Base-by-base conservation (phyloP, 2,113 vertebrate genomes). In the Microtus ochrogaster region DNA sequence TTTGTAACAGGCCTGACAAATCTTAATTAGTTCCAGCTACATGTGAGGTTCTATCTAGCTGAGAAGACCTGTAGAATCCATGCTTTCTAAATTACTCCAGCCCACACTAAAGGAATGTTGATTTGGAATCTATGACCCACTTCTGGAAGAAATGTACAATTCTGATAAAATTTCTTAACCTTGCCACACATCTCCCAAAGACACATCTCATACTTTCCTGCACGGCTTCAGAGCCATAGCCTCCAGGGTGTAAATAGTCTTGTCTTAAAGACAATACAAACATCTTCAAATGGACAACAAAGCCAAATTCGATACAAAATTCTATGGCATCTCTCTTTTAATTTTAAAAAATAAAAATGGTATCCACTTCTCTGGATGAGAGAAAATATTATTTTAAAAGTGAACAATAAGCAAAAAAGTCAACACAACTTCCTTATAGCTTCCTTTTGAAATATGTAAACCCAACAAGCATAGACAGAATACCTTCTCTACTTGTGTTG, bases 1-100 rank as follows among this genome's bases (percentile, higher is more conserved):
- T 94, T 76, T 96, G 55, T 94, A 91, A 95, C 28, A 91, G 2
- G 11, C 36, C 55, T 91, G 41, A 91, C 9, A 90, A 52, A n/a
- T 90, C 96, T 95, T 92, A 86, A 78, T 93, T 95, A 65, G 88
- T 97, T 92, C 82, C 86, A 94, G 68, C 10, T 47, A 85, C 21
- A 78, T 72, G 89, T 68, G 11, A 5, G 39, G 47, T 88, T 14
- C 82, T 89, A 68, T 12, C 44, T 21, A 81, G 4, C 55, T 41
- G 41, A 73, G 63, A 92, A 21, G 22, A 93, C 16, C 82, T 21
- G 24, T 24, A n/a, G 14, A 41, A 36, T 70, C 36, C 3, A 63
- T 66, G 74, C 36, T 93, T 92, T 92, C 74, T 52, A 93, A 82
- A 89, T 26, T 70, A 22, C 58, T 74, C 28, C 19, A 85, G 58